Conservation (phyloP, 2,797 vertebrate species). For the Falco naumanni region DNA sequence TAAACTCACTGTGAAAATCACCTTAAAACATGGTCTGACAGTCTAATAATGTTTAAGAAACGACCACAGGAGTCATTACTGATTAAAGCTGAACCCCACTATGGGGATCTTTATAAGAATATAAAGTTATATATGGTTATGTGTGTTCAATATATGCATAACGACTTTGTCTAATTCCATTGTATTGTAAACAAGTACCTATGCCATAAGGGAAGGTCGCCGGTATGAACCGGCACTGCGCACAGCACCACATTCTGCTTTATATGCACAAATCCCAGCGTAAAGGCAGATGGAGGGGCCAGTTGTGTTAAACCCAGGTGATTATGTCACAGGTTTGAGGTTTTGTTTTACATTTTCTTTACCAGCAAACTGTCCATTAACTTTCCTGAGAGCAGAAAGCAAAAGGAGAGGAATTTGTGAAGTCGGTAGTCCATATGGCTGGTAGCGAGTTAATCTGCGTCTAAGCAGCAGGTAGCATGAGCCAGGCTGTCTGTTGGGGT, state of each 20-base stretch:
- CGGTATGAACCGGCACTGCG: not conserved
- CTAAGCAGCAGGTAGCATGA: slow-evolving; percentile 81
- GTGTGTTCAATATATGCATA: not conserved
- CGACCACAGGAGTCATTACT: not conserved
- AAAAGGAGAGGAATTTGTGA: slow-evolving; percentile 82
- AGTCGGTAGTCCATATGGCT: slow-evolving; percentile 83
- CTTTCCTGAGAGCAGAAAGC: slow-evolving; percentile 72
- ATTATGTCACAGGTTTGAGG: slow-evolving; percentile 68
- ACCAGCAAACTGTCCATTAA: slow-evolving; percentile 74
- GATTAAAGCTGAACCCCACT: not conserved
- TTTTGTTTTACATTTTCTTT: slow-evolving; percentile 39
- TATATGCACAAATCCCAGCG: slow-evolving; percentile 7
- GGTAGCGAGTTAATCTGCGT: slow-evolving; percentile 80
- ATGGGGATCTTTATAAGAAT: not conserved
- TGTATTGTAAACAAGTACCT: not conserved
- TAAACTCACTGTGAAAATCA: not conserved
- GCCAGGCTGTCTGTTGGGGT: slow-evolving; percentile 82
- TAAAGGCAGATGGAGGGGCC: slow-evolving; percentile 76
- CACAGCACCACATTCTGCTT: not conserved
- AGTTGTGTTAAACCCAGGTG: slow-evolving; percentile 66
- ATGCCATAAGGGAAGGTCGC: not conserved
- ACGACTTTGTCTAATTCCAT: not conserved
- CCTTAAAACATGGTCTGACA: not conserved
- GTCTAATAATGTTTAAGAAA: not conserved
- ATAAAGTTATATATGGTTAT: not conserved